Evolutionary conservation across 1,140 invertebrate species (phyloP).

Genomic region (Heliconius hewitsoni): DNA sequence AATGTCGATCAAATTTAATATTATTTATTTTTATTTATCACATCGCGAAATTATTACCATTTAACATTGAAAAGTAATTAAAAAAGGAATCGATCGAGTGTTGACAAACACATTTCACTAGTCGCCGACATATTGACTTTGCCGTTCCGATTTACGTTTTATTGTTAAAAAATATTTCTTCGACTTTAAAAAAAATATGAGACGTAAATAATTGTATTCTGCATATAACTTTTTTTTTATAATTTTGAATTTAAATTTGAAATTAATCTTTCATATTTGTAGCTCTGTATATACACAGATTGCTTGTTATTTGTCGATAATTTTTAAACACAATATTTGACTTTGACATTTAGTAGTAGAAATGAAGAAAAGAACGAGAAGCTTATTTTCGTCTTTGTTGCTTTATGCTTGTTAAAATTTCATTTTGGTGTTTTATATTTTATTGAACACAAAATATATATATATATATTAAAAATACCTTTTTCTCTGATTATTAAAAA

Average conservation of each 20-base stretch:
- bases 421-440: neutral
- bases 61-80: constrained; percentile 39
- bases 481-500: constrained; percentile 39
- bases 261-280: neutral
- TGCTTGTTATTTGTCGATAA: neutral
- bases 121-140: constrained; percentile 49
- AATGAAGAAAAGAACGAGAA: constrained; percentile 13
- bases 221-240: neutral
- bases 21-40: constrained; percentile 24
- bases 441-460: neutral
- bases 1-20: constrained; percentile 11
- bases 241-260: neutral
- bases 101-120: constrained; percentile 71
- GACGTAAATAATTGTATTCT: neutral
- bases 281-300: neutral
- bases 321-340: neutral
- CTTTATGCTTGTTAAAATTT: constrained; percentile 12
- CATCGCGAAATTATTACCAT: constrained; percentile 24
- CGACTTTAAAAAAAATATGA: neutral
- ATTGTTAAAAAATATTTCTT: neutral
- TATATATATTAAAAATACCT: neutral
- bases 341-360: constrained; percentile 1
- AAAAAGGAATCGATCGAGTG: constrained; percentile 62
- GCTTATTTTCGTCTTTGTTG: constrained; percentile 18
- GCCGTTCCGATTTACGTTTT: constrained; percentile 16